Percentiles rank a stretch among this genome's conserved stretches.
phyloP scores from a whole-genome alignment of 30 jellyfish, hydroid and myxozoan species.

The Pelagia noctiluca region DNA sequence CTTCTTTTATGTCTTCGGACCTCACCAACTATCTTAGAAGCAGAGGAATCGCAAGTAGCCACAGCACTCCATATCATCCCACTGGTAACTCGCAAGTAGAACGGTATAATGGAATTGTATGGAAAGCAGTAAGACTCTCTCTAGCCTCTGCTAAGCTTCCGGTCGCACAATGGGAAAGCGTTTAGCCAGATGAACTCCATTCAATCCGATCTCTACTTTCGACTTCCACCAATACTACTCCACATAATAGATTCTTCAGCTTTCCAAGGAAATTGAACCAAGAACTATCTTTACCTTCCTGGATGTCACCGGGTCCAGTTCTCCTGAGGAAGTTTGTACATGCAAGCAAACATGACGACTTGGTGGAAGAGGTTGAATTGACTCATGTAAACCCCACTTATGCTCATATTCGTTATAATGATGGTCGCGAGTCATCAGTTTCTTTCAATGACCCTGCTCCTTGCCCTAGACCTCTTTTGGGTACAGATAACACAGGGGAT shows the following conservation, averaged over 20 bases:
- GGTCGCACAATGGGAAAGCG: conserved; percentile 62
- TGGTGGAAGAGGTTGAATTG: conserved; percentile 53
- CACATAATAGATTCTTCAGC: conserved; percentile 70
- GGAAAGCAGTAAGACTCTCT: conserved; percentile 65
- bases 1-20: conserved; percentile 60
- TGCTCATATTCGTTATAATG: conserved; percentile 71
- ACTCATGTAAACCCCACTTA: conserved; percentile 53
- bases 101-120: conserved; percentile 64
- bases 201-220: conserved; percentile 78
- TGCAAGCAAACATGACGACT: conserved; percentile 28
- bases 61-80: conserved; percentile 62
- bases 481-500: conserved; percentile 4
- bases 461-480: conserved; percentile 27
- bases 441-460: conserved; percentile 71
- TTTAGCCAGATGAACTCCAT: conserved; percentile 79
- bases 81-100: no score
- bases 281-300: conserved; percentile 66
- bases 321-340: conserved; percentile 35
- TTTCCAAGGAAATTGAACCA: conserved; percentile 56
- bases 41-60: conserved; percentile 59
- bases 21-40: conserved; percentile 24
- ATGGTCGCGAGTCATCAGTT: conserved; percentile 83
- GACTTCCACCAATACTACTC: conserved; percentile 85
- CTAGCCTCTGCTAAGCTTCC: conserved; percentile 52
- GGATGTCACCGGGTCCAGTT: conserved; percentile 79